Evolutionary conservation across 2,797 vertebrate species (phyloP), one percentile per base, ranked within the genome.

Genomic region (Sternarchorhynchus goeldii): DNA sequence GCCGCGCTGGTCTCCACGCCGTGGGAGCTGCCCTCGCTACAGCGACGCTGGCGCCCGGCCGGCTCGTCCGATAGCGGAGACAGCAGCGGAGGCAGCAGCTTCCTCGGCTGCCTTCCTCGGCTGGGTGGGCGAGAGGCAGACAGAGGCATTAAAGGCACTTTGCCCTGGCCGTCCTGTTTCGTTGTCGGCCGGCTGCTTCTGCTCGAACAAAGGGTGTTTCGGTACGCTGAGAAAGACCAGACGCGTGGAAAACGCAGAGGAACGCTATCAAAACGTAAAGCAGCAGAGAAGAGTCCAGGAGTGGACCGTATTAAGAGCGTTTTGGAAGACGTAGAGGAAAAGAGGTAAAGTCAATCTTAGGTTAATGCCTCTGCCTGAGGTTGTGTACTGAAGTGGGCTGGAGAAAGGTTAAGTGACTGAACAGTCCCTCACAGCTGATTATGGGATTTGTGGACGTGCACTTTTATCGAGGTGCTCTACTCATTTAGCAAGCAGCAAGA

Each of bases 21-120:
- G 84, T 97, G 92, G 75, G 93, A 91, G 78, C 78, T 91, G 79
- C 85, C 75, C 79, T 96, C 94, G 18, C 89, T 91, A 85, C 86
- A 84, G 57, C 92, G 89, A 77, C 93, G 90, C 70, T 93, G 94
- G 1, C 88, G 93, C 14, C 92, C 91, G 71, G 66, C 31, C 0
- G 94, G 92, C 0, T 98, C 96, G 0, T 98, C 95, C 0, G 95
- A 90, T 73, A 97, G 90, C 0, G 97, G 97, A 0, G 97, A 98
- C 82, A 99, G 85, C 0, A 96, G 93, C 41, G 97, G 96, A 10
- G 96, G 97, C 18, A 97, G 95, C 4, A 96, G 89, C 85, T 96
- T 98, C 80, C 97, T 95, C 71, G 93, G 89, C 87, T 91, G 90
- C 89, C 34, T 97, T 98, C 89, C 95, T 96, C 32, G 93, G 86